These are phyloP conservation scores for Sebastes vulpes DNA, from an alignment of 2,797 vertebrate species.

Conservation along the genomic window DNA sequence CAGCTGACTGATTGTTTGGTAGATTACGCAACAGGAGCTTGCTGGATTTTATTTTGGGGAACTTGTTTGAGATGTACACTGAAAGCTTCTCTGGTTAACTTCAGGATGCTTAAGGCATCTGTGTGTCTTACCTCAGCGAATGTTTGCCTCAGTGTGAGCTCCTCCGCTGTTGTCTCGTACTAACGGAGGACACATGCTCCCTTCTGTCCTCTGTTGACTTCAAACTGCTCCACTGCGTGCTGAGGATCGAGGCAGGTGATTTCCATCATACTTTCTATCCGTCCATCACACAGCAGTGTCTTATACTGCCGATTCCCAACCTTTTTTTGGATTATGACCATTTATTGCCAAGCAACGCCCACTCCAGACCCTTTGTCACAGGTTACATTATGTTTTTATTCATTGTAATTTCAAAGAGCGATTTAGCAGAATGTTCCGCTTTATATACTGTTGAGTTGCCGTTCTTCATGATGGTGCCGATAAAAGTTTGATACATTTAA, in stretches of 20 bases:
- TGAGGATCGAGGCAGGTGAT: neutral
- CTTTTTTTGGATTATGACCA: neutral
- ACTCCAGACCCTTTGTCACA: neutral
- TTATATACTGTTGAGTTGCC: neutral
- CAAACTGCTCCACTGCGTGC: neutral
- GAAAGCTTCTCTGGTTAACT: constrained; percentile 60
- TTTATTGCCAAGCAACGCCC: neutral
- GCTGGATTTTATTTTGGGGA: constrained; percentile 49
- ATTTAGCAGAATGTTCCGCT: neutral
- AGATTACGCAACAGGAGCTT: constrained; percentile 69
- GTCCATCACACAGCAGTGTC: neutral
- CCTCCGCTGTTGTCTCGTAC: constrained; percentile 20
- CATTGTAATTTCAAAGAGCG: neutral
- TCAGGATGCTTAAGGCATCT: constrained; percentile 43
- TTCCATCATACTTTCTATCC: neutral
- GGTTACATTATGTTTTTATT: neutral
- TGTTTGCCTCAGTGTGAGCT: constrained; percentile 32
- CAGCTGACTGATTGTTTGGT: constrained; percentile 63
- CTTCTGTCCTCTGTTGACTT: constrained; percentile 43
- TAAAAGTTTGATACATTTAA: neutral
- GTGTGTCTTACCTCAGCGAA: constrained; percentile 48
- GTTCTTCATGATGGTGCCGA: neutral
- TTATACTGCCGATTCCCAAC: neutral
- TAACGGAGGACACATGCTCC: constrained; percentile 9
- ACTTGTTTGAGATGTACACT: constrained; percentile 67